phyloP scores from a whole-genome alignment of 1,140 invertebrate species.

The Acyrthosiphon pisum region DNA sequence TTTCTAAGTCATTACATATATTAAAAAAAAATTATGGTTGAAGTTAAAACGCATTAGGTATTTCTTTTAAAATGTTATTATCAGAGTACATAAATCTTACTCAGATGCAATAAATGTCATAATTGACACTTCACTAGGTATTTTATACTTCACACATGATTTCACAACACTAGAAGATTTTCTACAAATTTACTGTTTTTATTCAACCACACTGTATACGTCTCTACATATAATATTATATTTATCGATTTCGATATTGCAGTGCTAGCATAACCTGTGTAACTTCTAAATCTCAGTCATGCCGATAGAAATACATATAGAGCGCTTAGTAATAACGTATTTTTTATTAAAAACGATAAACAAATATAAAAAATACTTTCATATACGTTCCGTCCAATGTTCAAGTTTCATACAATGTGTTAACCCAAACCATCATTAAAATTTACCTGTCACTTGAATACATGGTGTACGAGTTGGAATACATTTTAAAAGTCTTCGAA shows the following conservation, averaged over 20 bases:
- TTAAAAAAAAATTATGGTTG: too few species aligned
- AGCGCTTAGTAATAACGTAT: neutral
- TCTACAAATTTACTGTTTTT: neutral
- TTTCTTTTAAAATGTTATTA: neutral
- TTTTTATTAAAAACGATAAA: neutral
- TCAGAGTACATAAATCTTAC: neutral
- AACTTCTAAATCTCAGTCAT: neutral
- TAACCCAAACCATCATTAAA: neutral
- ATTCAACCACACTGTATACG: neutral
- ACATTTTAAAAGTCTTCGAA: neutral
- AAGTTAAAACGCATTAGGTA: neutral
- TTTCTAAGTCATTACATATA: neutral
- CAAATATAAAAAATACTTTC: neutral
- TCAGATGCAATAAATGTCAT: neutral
- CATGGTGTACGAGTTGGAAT: slow-evolving; percentile 29
- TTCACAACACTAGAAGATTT: neutral
- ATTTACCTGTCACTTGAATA: slow-evolving; percentile 31
- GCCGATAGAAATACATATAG: neutral
- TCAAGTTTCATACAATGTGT: neutral
- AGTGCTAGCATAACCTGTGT: neutral
- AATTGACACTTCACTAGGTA: neutral
- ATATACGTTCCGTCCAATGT: neutral
- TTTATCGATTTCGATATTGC: neutral
- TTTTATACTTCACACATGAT: neutral
- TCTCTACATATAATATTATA: neutral